Evolutionary conservation across 2,888 invertebrate species (phyloP), one percentile per base, ranked within the genome.

Genomic region (Limnephilus auricula): DNA sequence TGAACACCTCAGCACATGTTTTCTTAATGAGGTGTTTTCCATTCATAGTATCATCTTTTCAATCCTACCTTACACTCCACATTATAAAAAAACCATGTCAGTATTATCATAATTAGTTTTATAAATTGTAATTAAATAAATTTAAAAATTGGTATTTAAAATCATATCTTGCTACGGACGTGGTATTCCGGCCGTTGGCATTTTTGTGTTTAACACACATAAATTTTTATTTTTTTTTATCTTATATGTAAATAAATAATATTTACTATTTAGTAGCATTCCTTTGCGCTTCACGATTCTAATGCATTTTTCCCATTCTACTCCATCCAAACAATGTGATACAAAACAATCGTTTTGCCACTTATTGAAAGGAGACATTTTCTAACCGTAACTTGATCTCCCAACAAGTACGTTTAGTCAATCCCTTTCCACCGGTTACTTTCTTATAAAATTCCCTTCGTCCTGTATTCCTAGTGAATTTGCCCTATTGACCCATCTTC

Each of bases 401-500:
- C 18, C 25, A 18, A 25, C 50, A 65, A 18, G 25, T 65, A 65
- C 2, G 18, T 25, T 25, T 18, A 31, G 30, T 32, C 80, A 12
- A 31, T 80, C 31, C 80, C 32, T 86, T 86, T 50, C 50, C 50
- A 50, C 30, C 31, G 13, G 3, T 86, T 50, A 30, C 86, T 45
- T 86, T n/a, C 86, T 50, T 84, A 37, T 25, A 12, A 15, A 30
- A 80, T 31, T 2, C 32, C 80, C 32, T 31, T 65, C 30, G n/a
- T 86, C 65, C 50, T n/a, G 25, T 32, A 50, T 84, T 37, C 84
- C 25, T n/a, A 40, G 37, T 84, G 40, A 37, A 84, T 86, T 86
- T 86, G 86, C 65, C 86, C 86, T 65, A 86, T 86, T 86, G 86
- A 45, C 86, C 86, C 65, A 86, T 65, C 32, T 31, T 18, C 12